These are phyloP conservation scores for Eupithecia insigniata DNA, from an alignment of 2,888 invertebrate species.

Conservation along the genomic window DNA sequence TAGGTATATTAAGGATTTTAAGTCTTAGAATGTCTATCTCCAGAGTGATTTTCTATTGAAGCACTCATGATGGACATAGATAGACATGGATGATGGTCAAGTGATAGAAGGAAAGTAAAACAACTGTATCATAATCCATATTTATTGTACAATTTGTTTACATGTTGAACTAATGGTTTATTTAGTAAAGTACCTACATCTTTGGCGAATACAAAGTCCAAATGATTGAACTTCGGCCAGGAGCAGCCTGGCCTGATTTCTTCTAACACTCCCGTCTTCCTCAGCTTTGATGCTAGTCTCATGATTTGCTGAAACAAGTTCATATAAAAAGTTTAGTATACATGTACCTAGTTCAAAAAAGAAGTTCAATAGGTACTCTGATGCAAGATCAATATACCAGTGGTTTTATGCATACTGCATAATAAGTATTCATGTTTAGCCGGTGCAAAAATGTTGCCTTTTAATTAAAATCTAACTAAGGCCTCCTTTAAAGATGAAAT, in stretches of 20 bases:
- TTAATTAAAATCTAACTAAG: not conserved
- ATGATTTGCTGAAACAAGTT: constrained; percentile 74
- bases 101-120: not conserved
- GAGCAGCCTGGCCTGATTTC: constrained; percentile 58
- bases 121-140: constrained; percentile 50
- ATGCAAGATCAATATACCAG: not conserved
- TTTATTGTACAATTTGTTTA: constrained; percentile 68
- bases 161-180: constrained; percentile 61
- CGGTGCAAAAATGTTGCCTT: not conserved
- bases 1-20: too few species aligned
- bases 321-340: too few species aligned
- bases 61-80: too few species aligned
- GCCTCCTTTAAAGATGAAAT: not conserved
- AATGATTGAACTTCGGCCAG: constrained; percentile 78
- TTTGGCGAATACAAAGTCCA: constrained; percentile 76
- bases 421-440: too few species aligned
- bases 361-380: too few species aligned
- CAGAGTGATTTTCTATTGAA: too few species aligned
- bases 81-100: too few species aligned
- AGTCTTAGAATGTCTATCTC: too few species aligned
- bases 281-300: constrained; percentile 63
- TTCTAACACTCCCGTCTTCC: constrained; percentile 62
- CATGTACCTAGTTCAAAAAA: too few species aligned
- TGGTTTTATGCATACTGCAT: not conserved
- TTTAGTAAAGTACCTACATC: constrained; percentile 70